These are phyloP conservation scores for Herminia tarsipennalis DNA, from an alignment of 2,888 invertebrate species.

Conservation along the genomic window DNA sequence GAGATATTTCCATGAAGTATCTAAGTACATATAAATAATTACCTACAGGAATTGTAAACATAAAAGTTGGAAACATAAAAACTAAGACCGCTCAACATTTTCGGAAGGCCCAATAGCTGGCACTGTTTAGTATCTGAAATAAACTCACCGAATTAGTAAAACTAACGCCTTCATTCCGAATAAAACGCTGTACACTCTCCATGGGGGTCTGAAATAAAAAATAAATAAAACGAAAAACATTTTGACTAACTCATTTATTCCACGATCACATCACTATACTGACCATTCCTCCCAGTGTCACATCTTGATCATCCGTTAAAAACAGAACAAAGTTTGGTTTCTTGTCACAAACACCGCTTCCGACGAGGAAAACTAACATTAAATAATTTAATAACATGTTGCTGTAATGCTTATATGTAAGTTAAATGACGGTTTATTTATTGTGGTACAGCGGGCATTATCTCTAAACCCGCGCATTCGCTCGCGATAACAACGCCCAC, in stretches of 20 bases:
- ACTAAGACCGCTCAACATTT: too few relatives aligned
- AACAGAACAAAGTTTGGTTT: slow-evolving; percentile 91
- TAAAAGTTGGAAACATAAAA: too few relatives aligned
- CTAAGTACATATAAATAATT: too few relatives aligned
- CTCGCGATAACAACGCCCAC: slow-evolving; percentile 92
- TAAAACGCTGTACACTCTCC: slow-evolving; percentile 86
- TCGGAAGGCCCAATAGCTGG: too few relatives aligned
- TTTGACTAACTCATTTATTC: slow-evolving; percentile 66
- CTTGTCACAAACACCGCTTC: slow-evolving; percentile 48
- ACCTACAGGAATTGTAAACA: too few relatives aligned
- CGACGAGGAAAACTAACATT: slow-evolving; percentile 59
- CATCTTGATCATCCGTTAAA: slow-evolving; percentile 95
- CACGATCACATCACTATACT: slow-evolving; percentile 58
- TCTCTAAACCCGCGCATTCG: slow-evolving; percentile 90
- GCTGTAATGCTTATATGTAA: slow-evolving; percentile 18
- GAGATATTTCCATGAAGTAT: too few relatives aligned
- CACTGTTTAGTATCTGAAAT: neutral
- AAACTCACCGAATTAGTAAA: slow-evolving; percentile 91
- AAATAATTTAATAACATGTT: slow-evolving; percentile 76
- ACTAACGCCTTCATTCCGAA: slow-evolving; percentile 88
- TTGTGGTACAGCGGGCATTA: slow-evolving; percentile 87
- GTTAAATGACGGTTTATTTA: slow-evolving; percentile 43
- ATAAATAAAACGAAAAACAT: slow-evolving; percentile 56
- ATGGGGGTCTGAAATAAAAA: slow-evolving; percentile 87
- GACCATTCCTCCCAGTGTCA: slow-evolving; percentile 91